phyloP scores from a whole-genome alignment of 1,140 invertebrate genomes.

The Neuroterus valhalla region DNA sequence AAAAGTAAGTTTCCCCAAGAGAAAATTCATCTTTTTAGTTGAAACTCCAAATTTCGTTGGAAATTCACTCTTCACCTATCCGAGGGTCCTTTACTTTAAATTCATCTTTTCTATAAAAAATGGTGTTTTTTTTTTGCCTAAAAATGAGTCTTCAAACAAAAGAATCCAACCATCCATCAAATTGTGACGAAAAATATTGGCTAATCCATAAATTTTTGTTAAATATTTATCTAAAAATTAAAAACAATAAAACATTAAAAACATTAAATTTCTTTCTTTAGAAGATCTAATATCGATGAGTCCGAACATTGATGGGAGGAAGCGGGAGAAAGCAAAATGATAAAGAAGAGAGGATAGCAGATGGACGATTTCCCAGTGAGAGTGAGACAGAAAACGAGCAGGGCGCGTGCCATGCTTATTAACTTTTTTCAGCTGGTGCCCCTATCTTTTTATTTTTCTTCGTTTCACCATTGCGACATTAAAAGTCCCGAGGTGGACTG shows the following conservation, averaged over 20 bases:
- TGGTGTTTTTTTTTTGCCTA: too few species aligned
- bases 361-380: conserved; percentile 29
- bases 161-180: too few species aligned
- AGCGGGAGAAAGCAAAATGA: conserved; percentile 31
- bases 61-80: too few species aligned
- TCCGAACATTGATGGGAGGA: too few species aligned
- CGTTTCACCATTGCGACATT: conserved; percentile 21
- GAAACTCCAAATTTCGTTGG: too few species aligned
- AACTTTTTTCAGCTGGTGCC: conserved; percentile 59
- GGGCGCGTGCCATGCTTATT: conserved; percentile 68
- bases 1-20: too few species aligned
- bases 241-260: conserved; percentile 17
- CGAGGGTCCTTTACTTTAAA: too few species aligned
- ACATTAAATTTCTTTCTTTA: conserved; percentile 6
- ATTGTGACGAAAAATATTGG: too few species aligned
- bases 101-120: too few species aligned
- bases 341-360: neutral
- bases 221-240: neutral
- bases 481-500: neutral
- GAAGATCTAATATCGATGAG: neutral
- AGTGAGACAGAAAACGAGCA: conserved; percentile 42
- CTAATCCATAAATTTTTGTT: too few species aligned
- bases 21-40: too few species aligned
- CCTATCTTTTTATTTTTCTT: conserved; percentile 40
- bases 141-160: too few species aligned